phyloP scores from a whole-genome alignment of 2,888 invertebrate genomes.

The Heliconius sara region DNA sequence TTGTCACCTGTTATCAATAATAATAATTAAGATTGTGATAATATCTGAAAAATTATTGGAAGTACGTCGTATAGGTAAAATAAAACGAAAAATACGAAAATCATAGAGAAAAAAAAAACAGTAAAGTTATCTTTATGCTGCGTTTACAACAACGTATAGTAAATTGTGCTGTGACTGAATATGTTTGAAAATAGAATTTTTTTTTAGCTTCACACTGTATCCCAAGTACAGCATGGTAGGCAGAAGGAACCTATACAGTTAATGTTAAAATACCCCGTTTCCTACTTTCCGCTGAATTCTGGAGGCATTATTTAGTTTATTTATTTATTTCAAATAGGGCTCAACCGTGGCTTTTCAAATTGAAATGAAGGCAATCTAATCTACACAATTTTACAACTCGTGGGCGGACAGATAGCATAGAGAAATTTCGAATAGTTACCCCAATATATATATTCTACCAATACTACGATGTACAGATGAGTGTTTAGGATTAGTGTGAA shows the following conservation, averaged over 20 bases:
- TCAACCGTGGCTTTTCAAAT: background rate
- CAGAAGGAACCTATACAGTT: background rate
- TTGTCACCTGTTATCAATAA: background rate
- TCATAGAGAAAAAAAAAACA: background rate
- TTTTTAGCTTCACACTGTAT: background rate
- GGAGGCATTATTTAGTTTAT: background rate
- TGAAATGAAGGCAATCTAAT: background rate
- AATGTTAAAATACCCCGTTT: background rate
- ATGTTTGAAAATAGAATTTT: no score
- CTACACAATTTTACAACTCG: background rate
- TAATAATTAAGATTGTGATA: no score
- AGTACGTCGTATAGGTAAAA: background rate
- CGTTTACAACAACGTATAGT: no score
- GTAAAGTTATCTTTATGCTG: no score
- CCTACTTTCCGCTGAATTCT: background rate
- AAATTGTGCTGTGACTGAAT: no score
- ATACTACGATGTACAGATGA: background rate
- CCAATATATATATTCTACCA: background rate
- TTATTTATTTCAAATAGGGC: background rate
- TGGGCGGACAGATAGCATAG: background rate
- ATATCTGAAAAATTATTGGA: no score
- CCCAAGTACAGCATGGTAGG: accelerated
- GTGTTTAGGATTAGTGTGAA: background rate
- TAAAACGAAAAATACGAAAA: background rate
- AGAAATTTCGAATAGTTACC: background rate